phyloP scores from a whole-genome alignment of 2,797 vertebrate genomes.

The Botia almorhae region DNA sequence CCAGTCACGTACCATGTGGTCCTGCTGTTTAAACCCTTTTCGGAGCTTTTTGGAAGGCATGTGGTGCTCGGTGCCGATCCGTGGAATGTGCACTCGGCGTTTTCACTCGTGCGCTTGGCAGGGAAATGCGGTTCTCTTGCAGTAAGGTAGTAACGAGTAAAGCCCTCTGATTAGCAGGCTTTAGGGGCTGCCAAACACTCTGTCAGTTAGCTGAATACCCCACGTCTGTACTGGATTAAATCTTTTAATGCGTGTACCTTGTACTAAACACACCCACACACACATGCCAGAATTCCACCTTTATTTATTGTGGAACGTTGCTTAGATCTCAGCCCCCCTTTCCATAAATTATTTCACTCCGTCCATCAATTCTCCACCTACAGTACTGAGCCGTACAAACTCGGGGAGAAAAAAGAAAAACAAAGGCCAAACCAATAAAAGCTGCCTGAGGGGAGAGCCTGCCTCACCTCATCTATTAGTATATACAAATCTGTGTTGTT shows the following conservation, averaged over 20 bases:
- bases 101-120: slow-evolving; percentile 50
- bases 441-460: slow-evolving; percentile 45
- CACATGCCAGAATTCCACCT: slow-evolving; percentile 40
- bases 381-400: slow-evolving; percentile 38
- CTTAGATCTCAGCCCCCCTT: slow-evolving; percentile 35
- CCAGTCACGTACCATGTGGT: slow-evolving; percentile 50
- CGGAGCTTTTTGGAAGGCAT: slow-evolving; percentile 54
- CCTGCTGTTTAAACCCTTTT: slow-evolving; percentile 48
- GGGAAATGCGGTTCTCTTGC: slow-evolving; percentile 27
- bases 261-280: slow-evolving; percentile 36
- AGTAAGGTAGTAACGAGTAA: slow-evolving; percentile 37
- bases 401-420: slow-evolving; percentile 43
- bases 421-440: slow-evolving; percentile 50
- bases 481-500: slow-evolving; percentile 47
- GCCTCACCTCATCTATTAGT: slow-evolving; percentile 54
- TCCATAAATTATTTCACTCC: slow-evolving; percentile 51
- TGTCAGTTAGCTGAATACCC: slow-evolving; percentile 52
- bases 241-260: slow-evolving; percentile 57
- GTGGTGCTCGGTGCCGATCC: slow-evolving; percentile 48
- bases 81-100: slow-evolving; percentile 52
- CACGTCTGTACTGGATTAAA: slow-evolving; percentile 52
- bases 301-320: slow-evolving; percentile 54
- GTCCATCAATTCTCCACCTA: slow-evolving; percentile 47
- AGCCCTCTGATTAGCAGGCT: slow-evolving; percentile 47
- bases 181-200: slow-evolving; percentile 53